phyloP scores from a whole-genome alignment of 2,888 invertebrate genomes.

The Nomada lathburiana region DNA sequence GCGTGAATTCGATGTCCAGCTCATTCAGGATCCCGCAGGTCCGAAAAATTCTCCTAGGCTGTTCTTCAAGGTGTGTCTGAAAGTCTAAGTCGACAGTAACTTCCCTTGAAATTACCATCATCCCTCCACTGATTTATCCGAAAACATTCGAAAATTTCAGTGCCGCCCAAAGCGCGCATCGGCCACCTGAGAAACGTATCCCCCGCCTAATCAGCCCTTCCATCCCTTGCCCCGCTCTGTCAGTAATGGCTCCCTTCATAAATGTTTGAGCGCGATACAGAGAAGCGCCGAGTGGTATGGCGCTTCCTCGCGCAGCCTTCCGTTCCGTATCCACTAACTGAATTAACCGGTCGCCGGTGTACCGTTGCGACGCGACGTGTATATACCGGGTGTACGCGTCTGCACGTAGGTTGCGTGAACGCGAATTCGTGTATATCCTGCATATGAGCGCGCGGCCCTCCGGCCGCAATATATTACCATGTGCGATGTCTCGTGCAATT shows the following conservation, averaged over 20 bases:
- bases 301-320: slow-evolving; percentile 63
- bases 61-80: too few relatives aligned
- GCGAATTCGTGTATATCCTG: slow-evolving; percentile 62
- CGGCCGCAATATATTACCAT: slow-evolving; percentile 77
- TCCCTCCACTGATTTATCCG: neutral
- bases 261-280: slow-evolving; percentile 24
- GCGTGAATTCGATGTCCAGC: too few relatives aligned
- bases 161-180: neutral
- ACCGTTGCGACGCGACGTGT: slow-evolving; percentile 52
- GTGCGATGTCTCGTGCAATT: slow-evolving; percentile 79
- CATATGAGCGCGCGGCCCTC: slow-evolving; percentile 69
- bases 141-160: neutral
- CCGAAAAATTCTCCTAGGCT: too few relatives aligned
- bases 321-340: slow-evolving; percentile 74
- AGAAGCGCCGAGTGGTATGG: slow-evolving; percentile 30
- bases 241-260: slow-evolving; percentile 20
- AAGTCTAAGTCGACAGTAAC: too few relatives aligned
- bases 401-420: slow-evolving; percentile 34
- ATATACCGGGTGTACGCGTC: slow-evolving; percentile 29
- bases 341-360: slow-evolving; percentile 75
- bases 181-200: neutral
- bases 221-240: neutral
- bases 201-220: neutral
- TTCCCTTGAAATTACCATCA: neutral
- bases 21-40: too few relatives aligned